These are phyloP conservation scores for Tor tambroides DNA, from an alignment of 2,113 vertebrate genomes.

Conservation along the genomic window DNA sequence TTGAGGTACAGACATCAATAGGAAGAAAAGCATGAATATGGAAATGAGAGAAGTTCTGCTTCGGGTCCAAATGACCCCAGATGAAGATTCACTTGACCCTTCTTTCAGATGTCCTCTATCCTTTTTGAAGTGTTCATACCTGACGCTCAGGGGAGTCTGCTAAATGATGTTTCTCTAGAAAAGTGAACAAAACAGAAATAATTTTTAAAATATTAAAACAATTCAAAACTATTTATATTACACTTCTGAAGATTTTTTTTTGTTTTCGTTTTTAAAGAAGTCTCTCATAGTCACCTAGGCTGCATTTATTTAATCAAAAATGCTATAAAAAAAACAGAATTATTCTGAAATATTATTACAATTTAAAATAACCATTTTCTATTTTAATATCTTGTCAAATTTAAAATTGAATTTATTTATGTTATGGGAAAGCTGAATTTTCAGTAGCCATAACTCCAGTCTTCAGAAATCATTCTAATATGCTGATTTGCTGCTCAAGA, in stretches of 20 bases:
- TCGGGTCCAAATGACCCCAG: not conserved
- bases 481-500: no score
- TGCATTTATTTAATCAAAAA: no score
- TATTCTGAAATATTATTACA: no score
- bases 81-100: not conserved
- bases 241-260: not conserved
- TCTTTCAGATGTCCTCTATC: not conserved
- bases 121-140: not conserved
- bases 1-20: constrained; percentile 39
- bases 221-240: not conserved
- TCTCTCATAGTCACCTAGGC: no score
- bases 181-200: not conserved
- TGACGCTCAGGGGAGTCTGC: not conserved
- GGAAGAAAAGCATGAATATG: constrained; percentile 16
- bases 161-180: not conserved
- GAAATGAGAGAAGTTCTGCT: constrained; percentile 24
- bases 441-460: not conserved
- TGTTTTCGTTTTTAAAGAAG: not conserved
- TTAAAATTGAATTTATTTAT: no score
- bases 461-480: not conserved
- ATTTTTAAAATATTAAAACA: not conserved
- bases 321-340: no score
- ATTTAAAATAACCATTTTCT: no score
- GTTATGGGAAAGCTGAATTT: no score
- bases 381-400: no score